A percentile compares a stretch with the other conserved stretches of the same genome.
These are phyloP conservation scores for Maccullochella peelii DNA, from an alignment of 2,113 vertebrate genomes.

Conservation along the genomic window DNA sequence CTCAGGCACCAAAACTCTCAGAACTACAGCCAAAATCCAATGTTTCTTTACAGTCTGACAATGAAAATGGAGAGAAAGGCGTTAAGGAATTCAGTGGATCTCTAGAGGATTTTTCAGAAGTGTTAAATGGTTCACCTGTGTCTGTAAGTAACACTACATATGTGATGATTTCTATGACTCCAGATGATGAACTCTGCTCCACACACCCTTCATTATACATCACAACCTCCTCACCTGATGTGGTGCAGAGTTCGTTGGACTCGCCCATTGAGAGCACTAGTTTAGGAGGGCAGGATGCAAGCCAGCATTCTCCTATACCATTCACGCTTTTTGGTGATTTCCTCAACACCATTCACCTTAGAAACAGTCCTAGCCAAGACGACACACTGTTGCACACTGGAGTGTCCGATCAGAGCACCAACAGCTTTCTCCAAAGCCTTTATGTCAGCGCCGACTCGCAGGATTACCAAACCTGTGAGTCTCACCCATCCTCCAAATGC, in stretches of 20 bases:
- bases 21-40: conserved; percentile 2
- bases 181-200: conserved; percentile 36
- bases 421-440: conserved; percentile 65
- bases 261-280: neutral
- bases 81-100: neutral
- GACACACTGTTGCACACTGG: neutral
- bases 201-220: conserved; percentile 35
- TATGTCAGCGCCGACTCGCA: conserved; percentile 62
- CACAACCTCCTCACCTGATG: conserved; percentile 63
- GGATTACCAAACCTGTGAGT: conserved; percentile 79
- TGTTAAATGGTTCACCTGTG: neutral
- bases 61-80: neutral
- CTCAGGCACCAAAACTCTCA: neutral
- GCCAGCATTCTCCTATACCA: conserved; percentile 62
- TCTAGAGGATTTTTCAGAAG: neutral
- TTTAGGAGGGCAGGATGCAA: neutral
- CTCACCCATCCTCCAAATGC: conserved; percentile 46
- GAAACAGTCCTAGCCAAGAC: neutral
- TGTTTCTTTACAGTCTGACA: neutral
- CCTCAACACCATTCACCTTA: conserved; percentile 3
- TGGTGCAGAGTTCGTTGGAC: neutral
- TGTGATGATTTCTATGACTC: neutral
- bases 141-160: neutral
- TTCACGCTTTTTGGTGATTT: conserved; percentile 48
- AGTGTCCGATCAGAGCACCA: conserved; percentile 38